These are phyloP conservation scores for Engystomops pustulosus DNA, from an alignment of 2,113 vertebrate species.

Conservation along the genomic window DNA sequence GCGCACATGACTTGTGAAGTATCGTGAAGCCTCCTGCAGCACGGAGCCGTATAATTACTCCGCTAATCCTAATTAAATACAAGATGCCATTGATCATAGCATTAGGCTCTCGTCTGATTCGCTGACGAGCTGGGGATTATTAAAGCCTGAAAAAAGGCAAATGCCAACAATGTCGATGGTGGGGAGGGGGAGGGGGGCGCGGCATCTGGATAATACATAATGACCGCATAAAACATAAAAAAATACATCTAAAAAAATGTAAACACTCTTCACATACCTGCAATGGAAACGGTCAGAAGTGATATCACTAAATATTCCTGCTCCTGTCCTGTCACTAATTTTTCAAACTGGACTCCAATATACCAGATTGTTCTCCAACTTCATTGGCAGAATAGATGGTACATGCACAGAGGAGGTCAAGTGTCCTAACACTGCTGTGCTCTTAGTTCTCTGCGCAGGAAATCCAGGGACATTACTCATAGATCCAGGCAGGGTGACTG, in stretches of 20 bases:
- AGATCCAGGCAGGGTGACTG: too few relatives aligned
- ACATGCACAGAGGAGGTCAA: too few relatives aligned
- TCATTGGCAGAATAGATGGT: too few relatives aligned
- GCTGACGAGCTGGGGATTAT: conserved; percentile 15
- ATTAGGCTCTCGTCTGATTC: background rate
- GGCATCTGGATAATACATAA: background rate
- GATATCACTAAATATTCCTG: too few relatives aligned
- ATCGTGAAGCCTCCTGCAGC: background rate
- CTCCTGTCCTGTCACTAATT: too few relatives aligned
- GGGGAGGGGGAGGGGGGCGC: background rate
- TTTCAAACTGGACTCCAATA: too few relatives aligned
- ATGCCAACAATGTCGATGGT: background rate
- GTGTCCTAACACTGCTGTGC: too few relatives aligned
- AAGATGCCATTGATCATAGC: conserved; percentile 31
- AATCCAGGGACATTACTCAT: too few relatives aligned
- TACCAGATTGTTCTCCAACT: too few relatives aligned
- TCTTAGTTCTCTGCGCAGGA: too few relatives aligned
- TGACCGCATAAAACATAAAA: background rate
- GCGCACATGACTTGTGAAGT: conserved; percentile 23
- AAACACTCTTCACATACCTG: too few relatives aligned
- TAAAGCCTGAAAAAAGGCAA: conserved; percentile 8
- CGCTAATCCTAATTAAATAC: conserved; percentile 44
- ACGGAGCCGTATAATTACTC: conserved; percentile 24
- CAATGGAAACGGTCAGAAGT: too few relatives aligned
- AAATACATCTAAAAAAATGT: background rate